Base-by-base conservation (phyloP, 2,113 vertebrate species). In the Lophotis ruficrista region DNA sequence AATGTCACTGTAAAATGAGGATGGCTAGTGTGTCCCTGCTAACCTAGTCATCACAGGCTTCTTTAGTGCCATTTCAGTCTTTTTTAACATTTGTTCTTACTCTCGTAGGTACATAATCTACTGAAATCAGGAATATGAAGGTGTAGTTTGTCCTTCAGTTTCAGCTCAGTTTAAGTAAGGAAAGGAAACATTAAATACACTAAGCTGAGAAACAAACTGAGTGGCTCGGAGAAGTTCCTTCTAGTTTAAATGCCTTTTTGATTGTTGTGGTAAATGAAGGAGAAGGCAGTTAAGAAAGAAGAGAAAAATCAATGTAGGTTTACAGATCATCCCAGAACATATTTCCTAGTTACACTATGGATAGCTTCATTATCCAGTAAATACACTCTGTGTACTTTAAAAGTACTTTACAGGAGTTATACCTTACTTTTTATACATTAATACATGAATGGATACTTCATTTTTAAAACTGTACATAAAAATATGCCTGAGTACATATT, bases 401-500 rank as follows among this genome's bases (percentile, higher is more conserved):
- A 86, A 60, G 28, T 60, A 58, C 35, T 77, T 81, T 68, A 43
- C 5, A 50, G 24, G 35, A 86, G 10, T 69, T 65, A 50, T 14
- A 58, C 20, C 7, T 87, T 51, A 68, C 20, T 45, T 60, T 83
- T 76, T 47, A 16, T 69, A 60, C 5, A 61, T 80, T 77, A 83
- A 51, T 85, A 62, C 6, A 12, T 56, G 33, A 88, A 85, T 38
- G 15, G 51, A 83, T 70, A 41, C 5, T 31, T 5, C 14, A 38
- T 89, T 96, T 96, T 87, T 23, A 45, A 92, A 90, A 45, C 11
- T 38, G 6, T n/a, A 12, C 14, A 17, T 48, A 62, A 91, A 82
- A 85, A 48, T 65, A 56, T 33, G 25, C 17, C n/a, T 68, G 62
- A 61, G 7, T 58, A 75, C 27, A 30, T 81, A 65, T 76, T 58